Conservation (phyloP, 2,888 invertebrate species). For the Heliconius aoede region DNA sequence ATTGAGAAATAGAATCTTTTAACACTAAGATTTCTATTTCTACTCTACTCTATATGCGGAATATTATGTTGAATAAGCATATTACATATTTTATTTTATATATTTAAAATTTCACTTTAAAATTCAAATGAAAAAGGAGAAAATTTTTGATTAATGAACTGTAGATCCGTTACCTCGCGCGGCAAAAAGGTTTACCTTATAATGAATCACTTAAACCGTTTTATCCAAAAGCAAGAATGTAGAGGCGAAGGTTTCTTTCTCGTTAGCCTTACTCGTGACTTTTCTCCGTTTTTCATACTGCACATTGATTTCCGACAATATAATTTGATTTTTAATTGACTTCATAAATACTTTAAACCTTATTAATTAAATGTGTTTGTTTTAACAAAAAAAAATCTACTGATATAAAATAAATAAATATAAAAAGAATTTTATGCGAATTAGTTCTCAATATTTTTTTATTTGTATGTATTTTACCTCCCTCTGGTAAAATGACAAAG, state of each 20-base stretch:
- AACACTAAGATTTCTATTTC: not conserved
- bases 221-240: not conserved
- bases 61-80: not conserved
- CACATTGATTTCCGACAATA: not conserved
- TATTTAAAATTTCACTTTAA: not conserved
- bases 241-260: not conserved
- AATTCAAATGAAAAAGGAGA: not conserved
- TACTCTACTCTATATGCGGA: too few relatives aligned
- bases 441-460: not conserved
- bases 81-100: not conserved
- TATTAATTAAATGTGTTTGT: not conserved
- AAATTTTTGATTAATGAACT: constrained; percentile 1
- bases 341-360: too few relatives aligned
- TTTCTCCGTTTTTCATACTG: not conserved
- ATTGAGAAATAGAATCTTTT: not conserved
- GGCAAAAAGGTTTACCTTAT: not conserved
- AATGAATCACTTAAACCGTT: constrained; percentile 5
- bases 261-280: not conserved
- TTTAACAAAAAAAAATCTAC: not conserved
- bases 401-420: not conserved
- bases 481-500: too few relatives aligned
- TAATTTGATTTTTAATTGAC: too few relatives aligned
- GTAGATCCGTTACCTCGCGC: not conserved
- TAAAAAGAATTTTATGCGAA: not conserved
- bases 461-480: too few relatives aligned